Base-by-base conservation (phyloP, 2,113 vertebrate species). In the Gavia stellata region DNA sequence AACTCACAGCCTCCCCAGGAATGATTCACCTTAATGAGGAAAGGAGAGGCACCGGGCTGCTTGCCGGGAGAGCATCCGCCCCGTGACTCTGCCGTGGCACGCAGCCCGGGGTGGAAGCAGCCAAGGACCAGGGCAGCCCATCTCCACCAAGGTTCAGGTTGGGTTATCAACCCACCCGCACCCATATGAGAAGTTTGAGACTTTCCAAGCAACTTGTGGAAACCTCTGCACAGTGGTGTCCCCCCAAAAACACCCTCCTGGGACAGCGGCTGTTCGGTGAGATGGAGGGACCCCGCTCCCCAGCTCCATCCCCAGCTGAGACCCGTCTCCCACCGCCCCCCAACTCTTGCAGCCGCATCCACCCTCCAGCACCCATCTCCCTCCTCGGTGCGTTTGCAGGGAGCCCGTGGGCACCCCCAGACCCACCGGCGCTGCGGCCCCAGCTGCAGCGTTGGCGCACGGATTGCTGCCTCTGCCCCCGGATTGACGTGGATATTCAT, bases 171-270 rank as follows among this genome's bases (percentile, higher is more conserved):
- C 29, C 12, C 14, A 1, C 31, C 63, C 7, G 44, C 53, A 44
- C 29, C 65, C 10, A 0, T 0, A 6, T 0, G 42, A 45, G 62
- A 20, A 7, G 12, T 4, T 36, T 1, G 3, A 31, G 21, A 14
- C 17, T 55, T 29, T 26, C 55, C 50, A 14, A 15, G 17, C 9
- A 36, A 42, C 29, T 47, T 18, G 17, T 17, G 28, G 38, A 44
- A 81, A 58, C 2, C 3, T 21, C 18, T 34, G 33, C 34, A 1
- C 0, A 12, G 36, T 7, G 26, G 4, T 52, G 2, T 5, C 44
- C 47, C 47, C 10, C 6, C 25, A 3, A 45, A 81, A 86, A 29
- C 23, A 7, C 12, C 6, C 5, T 53, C 38, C 12, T 17, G 33
- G 31, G 20, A n/a, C 7, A 52, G 9, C 1, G 5, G 36, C n/a